A percentile compares a stretch with the other conserved stretches of the same genome.
phyloP scores from a whole-genome alignment of 2,797 vertebrate genomes.

The Brotula barbata region DNA sequence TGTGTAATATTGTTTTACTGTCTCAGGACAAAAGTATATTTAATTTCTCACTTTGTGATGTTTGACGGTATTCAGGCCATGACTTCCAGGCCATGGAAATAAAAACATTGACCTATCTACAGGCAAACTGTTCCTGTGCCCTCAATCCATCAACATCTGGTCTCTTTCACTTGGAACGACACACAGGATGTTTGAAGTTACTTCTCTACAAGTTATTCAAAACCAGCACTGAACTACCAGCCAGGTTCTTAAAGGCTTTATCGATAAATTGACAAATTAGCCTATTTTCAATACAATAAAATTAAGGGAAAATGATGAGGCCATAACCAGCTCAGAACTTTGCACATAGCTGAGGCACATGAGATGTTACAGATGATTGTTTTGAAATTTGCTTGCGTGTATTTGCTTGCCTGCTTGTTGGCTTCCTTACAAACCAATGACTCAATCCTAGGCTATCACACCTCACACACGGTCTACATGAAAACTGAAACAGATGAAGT shows the following conservation, averaged over 20 bases:
- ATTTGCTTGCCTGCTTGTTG: too few species aligned
- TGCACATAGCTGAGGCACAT: slow-evolving; percentile 59
- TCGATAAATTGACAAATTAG: slow-evolving; percentile 1
- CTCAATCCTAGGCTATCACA: too few species aligned
- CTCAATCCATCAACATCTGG: slow-evolving; percentile 9
- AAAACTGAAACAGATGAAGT: too few species aligned
- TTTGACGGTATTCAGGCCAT: slow-evolving; percentile 49
- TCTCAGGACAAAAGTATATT: slow-evolving; percentile 46
- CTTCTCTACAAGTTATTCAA: too few species aligned
- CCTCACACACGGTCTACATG: too few species aligned
- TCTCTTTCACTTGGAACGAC: neutral
- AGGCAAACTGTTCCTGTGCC: slow-evolving; percentile 21
- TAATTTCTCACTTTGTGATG: slow-evolving; percentile 49
- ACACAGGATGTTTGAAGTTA: neutral
- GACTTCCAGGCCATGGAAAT: slow-evolving; percentile 67
- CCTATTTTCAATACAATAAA: neutral
- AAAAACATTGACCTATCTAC: slow-evolving; percentile 56
- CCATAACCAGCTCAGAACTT: slow-evolving; percentile 12
- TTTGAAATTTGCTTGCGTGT: too few species aligned
- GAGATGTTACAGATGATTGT: too few species aligned
- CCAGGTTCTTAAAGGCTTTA: neutral
- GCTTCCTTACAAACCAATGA: too few species aligned
- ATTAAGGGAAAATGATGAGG: neutral
- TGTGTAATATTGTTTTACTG: slow-evolving; percentile 21
- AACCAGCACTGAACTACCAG: neutral